Conservation (phyloP, 2,888 invertebrate genomes). For the Andrena camellia region DNA sequence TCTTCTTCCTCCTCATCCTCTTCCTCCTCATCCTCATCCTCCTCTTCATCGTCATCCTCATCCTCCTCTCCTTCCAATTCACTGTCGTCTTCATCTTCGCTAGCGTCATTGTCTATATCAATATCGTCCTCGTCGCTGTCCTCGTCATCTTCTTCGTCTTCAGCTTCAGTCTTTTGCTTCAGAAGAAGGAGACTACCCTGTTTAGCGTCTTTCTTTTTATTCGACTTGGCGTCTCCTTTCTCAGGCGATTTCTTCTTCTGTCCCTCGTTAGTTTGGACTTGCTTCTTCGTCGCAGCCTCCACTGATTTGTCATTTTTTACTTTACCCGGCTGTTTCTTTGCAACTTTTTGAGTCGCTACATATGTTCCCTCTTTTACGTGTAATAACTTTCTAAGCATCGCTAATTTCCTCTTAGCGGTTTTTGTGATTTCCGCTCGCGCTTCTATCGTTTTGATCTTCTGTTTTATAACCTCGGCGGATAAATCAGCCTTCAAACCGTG, state of each 20-base stretch:
- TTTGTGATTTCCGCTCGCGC: conserved; percentile 69
- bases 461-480: conserved; percentile 62
- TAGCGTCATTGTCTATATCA: conserved; percentile 21
- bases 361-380: conserved; percentile 34
- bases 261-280: conserved; percentile 5
- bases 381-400: conserved; percentile 71
- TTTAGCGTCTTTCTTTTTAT: conserved; percentile 37
- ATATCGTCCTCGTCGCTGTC: conserved; percentile 40
- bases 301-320: conserved; percentile 26
- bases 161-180: conserved; percentile 9
- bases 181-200: conserved; percentile 9
- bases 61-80: conserved; percentile 41
- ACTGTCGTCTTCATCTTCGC: conserved; percentile 35
- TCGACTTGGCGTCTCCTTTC: conserved; percentile 24
- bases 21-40: conserved; percentile 35
- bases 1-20: conserved; percentile 39
- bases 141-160: conserved; percentile 30
- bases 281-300: conserved; percentile 31
- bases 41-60: conserved; percentile 42
- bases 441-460: conserved; percentile 69
- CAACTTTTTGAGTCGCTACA: neutral
- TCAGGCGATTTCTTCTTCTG: conserved; percentile 22
- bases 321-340: conserved; percentile 15
- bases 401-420: conserved; percentile 73
- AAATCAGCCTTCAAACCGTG: neutral